Conservation (phyloP, 2,888 invertebrate genomes). For the Calliscelio sp. region DNA sequence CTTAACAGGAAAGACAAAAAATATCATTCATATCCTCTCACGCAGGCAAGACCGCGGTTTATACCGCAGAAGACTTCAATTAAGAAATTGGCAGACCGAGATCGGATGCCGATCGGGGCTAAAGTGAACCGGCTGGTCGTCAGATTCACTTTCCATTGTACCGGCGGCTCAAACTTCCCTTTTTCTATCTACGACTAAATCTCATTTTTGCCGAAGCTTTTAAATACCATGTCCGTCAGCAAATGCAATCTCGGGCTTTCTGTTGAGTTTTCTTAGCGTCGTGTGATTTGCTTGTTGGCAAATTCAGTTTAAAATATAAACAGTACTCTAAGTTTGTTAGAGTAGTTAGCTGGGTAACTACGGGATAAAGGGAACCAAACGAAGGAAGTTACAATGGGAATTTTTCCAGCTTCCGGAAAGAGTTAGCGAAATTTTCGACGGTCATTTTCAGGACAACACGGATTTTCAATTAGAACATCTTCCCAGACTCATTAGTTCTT, state of each 20-base stretch:
- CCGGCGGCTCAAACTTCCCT: conserved; percentile 10
- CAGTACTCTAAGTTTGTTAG: too few species aligned
- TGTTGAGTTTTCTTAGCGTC: background rate
- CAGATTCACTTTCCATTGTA: conserved; percentile 38
- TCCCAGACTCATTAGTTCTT: too few species aligned
- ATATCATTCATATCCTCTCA: conserved; percentile 80
- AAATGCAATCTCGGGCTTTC: conserved; percentile 28
- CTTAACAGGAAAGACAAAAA: conserved; percentile 82
- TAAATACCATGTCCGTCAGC: conserved; percentile 36
- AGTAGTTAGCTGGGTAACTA: too few species aligned
- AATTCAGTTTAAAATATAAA: background rate
- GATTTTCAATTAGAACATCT: too few species aligned
- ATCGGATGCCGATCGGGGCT: conserved; percentile 50
- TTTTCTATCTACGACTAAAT: conserved; percentile 46
- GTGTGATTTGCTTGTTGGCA: background rate
- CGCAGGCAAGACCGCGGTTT: conserved; percentile 40
- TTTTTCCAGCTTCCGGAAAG: too few species aligned
- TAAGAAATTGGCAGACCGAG: conserved; percentile 81
- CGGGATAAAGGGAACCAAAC: too few species aligned
- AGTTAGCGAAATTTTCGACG: too few species aligned
- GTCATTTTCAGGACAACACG: too few species aligned
- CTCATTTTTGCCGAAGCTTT: conserved; percentile 48
- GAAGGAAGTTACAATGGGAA: too few species aligned
- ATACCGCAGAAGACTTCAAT: conserved; percentile 78
- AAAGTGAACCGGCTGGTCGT: conserved; percentile 3